A percentile compares a stretch with the other conserved stretches of the same genome.
Conservation (phyloP, 1,140 invertebrate species). For the Andrena cerasifolii region DNA sequence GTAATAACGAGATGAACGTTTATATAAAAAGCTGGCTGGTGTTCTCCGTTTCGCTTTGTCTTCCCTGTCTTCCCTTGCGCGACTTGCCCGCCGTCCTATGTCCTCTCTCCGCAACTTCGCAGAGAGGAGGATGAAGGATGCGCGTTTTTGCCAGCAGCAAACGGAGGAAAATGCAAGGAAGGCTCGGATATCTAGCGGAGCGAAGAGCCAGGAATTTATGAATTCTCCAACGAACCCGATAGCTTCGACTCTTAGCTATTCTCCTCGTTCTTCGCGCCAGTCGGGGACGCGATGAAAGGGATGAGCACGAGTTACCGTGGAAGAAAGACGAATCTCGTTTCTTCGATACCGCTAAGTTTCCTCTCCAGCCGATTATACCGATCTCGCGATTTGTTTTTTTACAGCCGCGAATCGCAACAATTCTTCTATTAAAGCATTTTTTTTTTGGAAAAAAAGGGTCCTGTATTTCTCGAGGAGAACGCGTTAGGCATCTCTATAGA, state of each 20-base stretch:
- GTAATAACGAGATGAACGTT: constrained; percentile 75
- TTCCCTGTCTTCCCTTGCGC: constrained; percentile 56
- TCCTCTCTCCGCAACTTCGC: constrained; percentile 30
- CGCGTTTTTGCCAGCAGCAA: constrained; percentile 68
- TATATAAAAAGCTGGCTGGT: constrained; percentile 67
- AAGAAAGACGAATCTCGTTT: constrained; percentile 10
- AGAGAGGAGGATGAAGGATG: constrained; percentile 37
- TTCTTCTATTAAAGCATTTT: neutral
- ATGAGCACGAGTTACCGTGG: constrained; percentile 8
- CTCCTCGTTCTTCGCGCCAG: constrained; percentile 5
- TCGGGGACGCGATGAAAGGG: constrained; percentile 5
- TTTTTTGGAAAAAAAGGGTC: neutral
- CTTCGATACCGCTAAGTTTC: constrained; percentile 2
- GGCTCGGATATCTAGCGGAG: constrained; percentile 40
- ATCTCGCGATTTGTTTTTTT: neutral
- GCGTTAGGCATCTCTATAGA: too few relatives aligned
- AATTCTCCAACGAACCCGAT: constrained; percentile 70
- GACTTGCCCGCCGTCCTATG: constrained; percentile 45
- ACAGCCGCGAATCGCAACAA: too few relatives aligned
- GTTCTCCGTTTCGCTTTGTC: constrained; percentile 26
- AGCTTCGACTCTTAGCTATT: constrained; percentile 25
- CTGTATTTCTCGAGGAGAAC: neutral
- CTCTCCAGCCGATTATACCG: neutral
- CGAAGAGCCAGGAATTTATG: constrained; percentile 73
- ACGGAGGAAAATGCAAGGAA: constrained; percentile 64